Evolutionary conservation across 2,113 vertebrate genomes (phyloP).

Genomic region (Melierax canorus): DNA sequence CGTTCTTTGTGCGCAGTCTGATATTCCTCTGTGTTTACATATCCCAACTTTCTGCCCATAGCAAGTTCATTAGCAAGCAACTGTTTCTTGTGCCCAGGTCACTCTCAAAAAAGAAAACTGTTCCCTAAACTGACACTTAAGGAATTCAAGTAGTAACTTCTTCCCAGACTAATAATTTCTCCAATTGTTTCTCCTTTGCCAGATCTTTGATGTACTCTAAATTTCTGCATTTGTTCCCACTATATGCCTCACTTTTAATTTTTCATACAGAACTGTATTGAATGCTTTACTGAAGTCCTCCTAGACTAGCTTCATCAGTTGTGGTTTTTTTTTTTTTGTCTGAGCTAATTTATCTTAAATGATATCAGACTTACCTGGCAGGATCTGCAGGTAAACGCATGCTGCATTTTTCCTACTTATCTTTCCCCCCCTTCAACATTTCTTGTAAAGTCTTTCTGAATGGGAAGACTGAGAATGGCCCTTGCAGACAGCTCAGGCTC

Average conservation of each 20-base stretch:
- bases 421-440: neutral
- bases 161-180: neutral
- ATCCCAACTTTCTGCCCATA: neutral
- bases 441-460: neutral
- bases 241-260: neutral
- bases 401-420: neutral
- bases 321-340: neutral
- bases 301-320: neutral
- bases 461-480: neutral
- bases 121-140: neutral
- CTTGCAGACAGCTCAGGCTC: neutral
- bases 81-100: neutral
- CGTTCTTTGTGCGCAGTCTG: neutral
- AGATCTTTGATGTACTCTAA: neutral
- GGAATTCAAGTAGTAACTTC: neutral
- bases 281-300: neutral
- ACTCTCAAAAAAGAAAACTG: neutral
- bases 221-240: neutral
- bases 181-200: neutral
- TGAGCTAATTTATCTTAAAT: neutral
- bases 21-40: neutral
- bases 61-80: neutral
- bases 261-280: neutral
- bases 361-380: neutral
- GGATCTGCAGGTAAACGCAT: neutral